Evolutionary conservation across 1,140 invertebrate species (phyloP), one percentile per base, ranked within the genome.

Genomic region (Brachionus rubens): DNA sequence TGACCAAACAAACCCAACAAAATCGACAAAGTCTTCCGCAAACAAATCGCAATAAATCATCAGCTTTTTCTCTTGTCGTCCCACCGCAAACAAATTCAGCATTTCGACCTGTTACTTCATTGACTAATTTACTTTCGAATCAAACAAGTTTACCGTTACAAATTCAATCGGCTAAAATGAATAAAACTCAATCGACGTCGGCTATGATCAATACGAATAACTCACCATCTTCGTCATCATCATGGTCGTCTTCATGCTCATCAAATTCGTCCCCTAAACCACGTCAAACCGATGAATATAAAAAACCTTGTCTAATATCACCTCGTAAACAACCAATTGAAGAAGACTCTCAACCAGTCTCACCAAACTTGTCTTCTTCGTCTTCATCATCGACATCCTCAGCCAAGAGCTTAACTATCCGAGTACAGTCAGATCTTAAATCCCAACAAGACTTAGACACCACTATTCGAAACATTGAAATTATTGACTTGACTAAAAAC

Each of bases 1-100:
- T 72, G 46, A 26, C 46, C 68, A 72, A 72, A 72, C 46, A 48
- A 72, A 50, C 43, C 5, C 68, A 72, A 54, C 68, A 72, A 72
- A 72, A 48, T 70, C 26, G 65, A 19, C 65, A 50, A 70, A 70
- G 41, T 3, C 21, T 50, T 10, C 68, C 68, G 21, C 33, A 65
- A 41, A 65, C 59, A 43, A 65, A 36, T 5, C 16, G 21, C 41
- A 65, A 65, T 46, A 65, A 65, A 65, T 65, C 33, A 28, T 65
- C 59, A 10, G 40, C 59, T 0, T 65, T 65, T 41, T 43, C 33
- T 10, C 59, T 65, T 1, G 59, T 65, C 36, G 40, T 41, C 14
- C 36, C 33, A 24, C 40, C 59, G 19, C 21, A 36, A 41, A 65
- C 24, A 9, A 65, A 26, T 24, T 65, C 59, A 24, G 59, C 59